Evolutionary conservation across 2,113 vertebrate genomes (phyloP).

Genomic region (Clinocottus analis): DNA sequence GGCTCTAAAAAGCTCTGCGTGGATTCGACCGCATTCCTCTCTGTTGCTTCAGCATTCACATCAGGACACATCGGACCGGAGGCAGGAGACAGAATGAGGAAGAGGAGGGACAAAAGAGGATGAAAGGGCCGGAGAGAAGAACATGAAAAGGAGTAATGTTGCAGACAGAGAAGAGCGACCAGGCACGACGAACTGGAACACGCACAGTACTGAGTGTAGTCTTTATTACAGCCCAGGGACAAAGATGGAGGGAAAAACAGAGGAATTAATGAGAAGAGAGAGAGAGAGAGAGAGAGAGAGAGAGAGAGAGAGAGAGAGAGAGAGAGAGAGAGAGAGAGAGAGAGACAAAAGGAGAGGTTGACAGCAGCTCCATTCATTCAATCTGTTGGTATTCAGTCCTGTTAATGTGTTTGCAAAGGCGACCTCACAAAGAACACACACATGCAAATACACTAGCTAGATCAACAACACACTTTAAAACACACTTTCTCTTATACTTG

Average conservation of each 20-base stretch:
- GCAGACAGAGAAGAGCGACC: neutral
- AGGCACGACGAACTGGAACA: neutral
- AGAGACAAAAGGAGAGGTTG: neutral
- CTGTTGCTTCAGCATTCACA: neutral
- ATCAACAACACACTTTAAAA: neutral
- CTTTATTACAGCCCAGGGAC: neutral
- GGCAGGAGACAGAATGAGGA: neutral
- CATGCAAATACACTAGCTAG: neutral
- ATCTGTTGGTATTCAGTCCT: neutral
- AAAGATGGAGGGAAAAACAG: neutral
- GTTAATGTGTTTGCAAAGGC: neutral
- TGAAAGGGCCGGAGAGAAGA: neutral
- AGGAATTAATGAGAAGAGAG: neutral
- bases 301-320: neutral
- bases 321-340: neutral
- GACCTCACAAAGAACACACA: neutral
- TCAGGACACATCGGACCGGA: conserved; percentile 5
- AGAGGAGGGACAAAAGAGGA: neutral
- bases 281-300: neutral
- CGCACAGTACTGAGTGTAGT: neutral
- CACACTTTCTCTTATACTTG: neutral
- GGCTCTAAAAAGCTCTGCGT: neutral
- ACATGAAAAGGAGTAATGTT: neutral
- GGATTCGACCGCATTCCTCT: neutral
- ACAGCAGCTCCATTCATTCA: neutral